These are phyloP conservation scores for Vidua macroura DNA, from an alignment of 2,113 vertebrate genomes.

Conservation along the genomic window DNA sequence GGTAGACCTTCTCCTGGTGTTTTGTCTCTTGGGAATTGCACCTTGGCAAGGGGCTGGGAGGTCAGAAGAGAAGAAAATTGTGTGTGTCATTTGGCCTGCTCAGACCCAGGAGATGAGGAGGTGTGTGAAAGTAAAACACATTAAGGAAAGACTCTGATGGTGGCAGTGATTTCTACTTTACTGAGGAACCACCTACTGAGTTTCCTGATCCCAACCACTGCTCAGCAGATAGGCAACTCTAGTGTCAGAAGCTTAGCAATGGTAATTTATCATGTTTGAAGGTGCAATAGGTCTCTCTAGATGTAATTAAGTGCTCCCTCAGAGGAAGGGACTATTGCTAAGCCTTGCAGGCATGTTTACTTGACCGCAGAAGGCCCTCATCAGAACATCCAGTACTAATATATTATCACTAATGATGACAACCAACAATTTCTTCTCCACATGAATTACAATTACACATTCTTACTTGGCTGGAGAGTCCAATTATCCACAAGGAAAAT, in stretches of 20 bases:
- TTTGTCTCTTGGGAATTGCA: neutral
- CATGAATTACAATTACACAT: neutral
- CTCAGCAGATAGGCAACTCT: neutral
- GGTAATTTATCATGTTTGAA: conserved; percentile 1
- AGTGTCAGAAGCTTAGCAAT: neutral
- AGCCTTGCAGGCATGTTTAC: conserved; percentile 20
- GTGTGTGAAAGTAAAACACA: neutral
- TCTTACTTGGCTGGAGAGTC: neutral
- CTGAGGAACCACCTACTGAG: neutral
- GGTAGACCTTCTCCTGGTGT: neutral
- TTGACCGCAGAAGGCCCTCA: conserved; percentile 11
- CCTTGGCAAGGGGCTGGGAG: neutral
- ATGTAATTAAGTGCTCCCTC: neutral
- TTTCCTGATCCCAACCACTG: neutral
- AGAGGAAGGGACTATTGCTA: neutral
- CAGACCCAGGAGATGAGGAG: neutral
- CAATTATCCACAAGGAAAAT: neutral
- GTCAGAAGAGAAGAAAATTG: neutral
- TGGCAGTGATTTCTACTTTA: neutral
- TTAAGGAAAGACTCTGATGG: neutral
- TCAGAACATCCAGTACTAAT: conserved; percentile 32
- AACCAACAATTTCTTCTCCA: conserved; percentile 10
- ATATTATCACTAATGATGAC: conserved; percentile 17
- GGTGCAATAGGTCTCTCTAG: neutral
- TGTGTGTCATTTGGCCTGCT: neutral